Percentiles rank a stretch among this genome's conserved stretches.
Conservation (phyloP, 35 echinoderm and acorn worm genomes). For the Heliocidaris tuberculata region DNA sequence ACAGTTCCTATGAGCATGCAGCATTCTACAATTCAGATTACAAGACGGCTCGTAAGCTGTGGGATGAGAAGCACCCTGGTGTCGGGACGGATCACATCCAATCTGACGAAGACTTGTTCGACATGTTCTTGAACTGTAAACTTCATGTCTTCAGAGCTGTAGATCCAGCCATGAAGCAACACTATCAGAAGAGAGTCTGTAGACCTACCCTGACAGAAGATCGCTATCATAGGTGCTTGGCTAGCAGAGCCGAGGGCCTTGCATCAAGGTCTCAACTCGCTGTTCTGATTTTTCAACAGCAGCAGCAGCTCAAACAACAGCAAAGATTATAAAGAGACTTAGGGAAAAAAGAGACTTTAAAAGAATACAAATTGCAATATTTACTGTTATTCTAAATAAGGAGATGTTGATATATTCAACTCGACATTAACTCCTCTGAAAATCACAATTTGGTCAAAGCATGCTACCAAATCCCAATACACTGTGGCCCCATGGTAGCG, state of each 20-base stretch:
- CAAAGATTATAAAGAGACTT: neutral
- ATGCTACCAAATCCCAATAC: neutral
- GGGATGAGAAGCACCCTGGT: conserved; percentile 93
- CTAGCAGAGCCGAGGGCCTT: conserved; percentile 71
- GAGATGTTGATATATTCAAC: neutral
- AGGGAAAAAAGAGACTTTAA: neutral
- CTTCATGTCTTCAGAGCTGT: conserved; percentile 91
- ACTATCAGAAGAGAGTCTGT: conserved; percentile 77
- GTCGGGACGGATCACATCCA: conserved; percentile 89
- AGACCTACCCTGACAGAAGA: conserved; percentile 85
- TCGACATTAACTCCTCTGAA: neutral
- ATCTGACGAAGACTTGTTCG: conserved; percentile 95
- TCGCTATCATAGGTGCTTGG: conserved; percentile 85
- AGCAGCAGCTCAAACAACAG: conserved; percentile 47
- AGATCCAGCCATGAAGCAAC: conserved; percentile 89
- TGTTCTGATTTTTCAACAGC: conserved; percentile 70
- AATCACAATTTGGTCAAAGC: neutral
- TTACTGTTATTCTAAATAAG: neutral
- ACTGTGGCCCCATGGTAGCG: too few relatives aligned
- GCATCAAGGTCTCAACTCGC: conserved; percentile 93
- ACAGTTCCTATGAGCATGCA: conserved; percentile 78
- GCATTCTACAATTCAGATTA: conserved; percentile 97
- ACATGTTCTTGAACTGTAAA: conserved; percentile 92
- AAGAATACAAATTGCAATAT: neutral
- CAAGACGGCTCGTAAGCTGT: conserved; percentile 70